Percentiles rank a stretch among this genome's conserved stretches.
Conservation (phyloP, 2,113 vertebrate genomes). For the Pterocles gutturalis region DNA sequence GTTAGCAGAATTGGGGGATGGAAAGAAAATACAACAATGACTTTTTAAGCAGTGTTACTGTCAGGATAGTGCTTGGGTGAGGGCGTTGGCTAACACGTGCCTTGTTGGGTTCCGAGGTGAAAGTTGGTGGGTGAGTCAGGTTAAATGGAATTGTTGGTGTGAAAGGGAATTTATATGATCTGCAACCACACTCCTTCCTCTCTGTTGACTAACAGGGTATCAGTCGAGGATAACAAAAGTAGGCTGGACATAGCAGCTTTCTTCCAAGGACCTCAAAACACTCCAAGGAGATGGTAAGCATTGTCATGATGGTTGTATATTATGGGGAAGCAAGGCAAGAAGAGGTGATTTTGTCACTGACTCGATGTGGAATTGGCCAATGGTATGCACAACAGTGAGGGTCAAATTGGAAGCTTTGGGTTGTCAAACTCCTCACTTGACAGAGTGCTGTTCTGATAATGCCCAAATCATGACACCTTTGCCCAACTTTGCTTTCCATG, state of each 20-base stretch:
- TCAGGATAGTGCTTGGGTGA: not conserved
- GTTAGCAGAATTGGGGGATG: not conserved
- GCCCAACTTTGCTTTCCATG: not conserved
- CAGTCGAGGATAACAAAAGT: not conserved
- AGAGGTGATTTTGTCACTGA: not conserved
- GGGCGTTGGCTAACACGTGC: not conserved
- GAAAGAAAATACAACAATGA: not conserved
- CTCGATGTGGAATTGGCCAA: not conserved
- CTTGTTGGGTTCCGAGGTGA: not conserved
- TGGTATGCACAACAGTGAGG: not conserved
- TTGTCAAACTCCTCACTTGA: not conserved
- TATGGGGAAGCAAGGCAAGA: not conserved
- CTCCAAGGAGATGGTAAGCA: not conserved
- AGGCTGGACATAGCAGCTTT: not conserved
- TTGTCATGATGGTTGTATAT: not conserved
- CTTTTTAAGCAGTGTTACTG: not conserved
- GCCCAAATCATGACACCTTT: not conserved
- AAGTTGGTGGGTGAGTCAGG: not conserved
- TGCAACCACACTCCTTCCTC: not conserved
- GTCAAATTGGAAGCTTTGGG: not conserved
- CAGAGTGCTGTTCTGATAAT: not conserved
- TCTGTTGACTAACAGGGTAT: constrained; percentile 8
- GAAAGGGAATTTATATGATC: not conserved
- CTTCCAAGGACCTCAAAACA: not conserved
- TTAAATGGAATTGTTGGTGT: not conserved